Evolutionary conservation across 2,888 invertebrate species (phyloP), one percentile per base, ranked within the genome.

Genomic region (Drosophila limbata): DNA sequence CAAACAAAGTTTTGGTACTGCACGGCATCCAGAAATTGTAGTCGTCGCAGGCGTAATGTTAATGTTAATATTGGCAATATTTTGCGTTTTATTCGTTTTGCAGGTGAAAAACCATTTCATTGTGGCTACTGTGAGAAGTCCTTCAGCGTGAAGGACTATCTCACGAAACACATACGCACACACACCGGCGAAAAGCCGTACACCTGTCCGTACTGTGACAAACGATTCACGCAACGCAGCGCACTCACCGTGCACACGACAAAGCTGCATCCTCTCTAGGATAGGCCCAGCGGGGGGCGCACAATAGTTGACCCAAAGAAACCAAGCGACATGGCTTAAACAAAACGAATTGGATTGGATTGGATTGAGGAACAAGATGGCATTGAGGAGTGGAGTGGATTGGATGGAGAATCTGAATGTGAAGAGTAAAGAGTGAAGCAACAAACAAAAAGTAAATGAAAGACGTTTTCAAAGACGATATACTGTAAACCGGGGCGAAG

Each of bases 91-190:
- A 9, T 62, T 39, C 48, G 25, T 73, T 47, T 89, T 90, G 61
- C 89, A 91, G 92, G 92, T 77, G 92, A 92, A 78, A 92, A 92
- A 74, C 92, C 92, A 66, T 92, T 91, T 78, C 92, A 91, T 65
- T 92, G 92, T 73, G 81, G 81, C 60, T 92, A 92, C 78, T 92
- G 92, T 78, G 92, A 92, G 79, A 92, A 92, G 83, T 89, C 92
- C 79, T 92, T 92, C 76, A 92, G 92, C 81, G 92, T 92, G 78
- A 92, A 92, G 89, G 92, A 92, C 82, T 92, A 92, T 88, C 89
- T 92, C 79, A 92, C 92, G 81, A 92, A 92, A 84, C 92, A 92
- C 86, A 92, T 92, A 90, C 91, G 92, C 76, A 92, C 92, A 75
- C 92, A 92, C 69, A 92, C 92, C 70, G 92, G 92, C 62, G 92